A percentile compares a stretch with the other conserved stretches of the same genome.
Conservation (phyloP, 92 coral and sea anemone genomes). For the Porites rus region DNA sequence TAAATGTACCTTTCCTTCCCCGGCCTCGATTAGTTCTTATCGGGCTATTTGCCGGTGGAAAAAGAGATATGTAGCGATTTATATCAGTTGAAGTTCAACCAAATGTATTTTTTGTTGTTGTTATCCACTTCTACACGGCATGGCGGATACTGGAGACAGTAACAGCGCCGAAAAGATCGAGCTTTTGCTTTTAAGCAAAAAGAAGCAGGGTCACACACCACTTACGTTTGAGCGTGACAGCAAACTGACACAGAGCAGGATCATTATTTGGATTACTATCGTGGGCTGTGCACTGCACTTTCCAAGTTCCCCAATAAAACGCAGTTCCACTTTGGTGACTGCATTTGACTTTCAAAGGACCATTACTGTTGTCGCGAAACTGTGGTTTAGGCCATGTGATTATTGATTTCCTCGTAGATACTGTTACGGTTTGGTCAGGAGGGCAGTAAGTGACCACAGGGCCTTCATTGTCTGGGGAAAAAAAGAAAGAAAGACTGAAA, state of each 20-base stretch:
- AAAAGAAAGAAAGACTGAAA: neutral
- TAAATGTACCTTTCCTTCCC: too few relatives aligned
- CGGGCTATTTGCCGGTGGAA: too few relatives aligned
- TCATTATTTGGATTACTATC: conserved; percentile 41
- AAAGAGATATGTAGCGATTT: too few relatives aligned
- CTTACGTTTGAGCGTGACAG: conserved; percentile 29
- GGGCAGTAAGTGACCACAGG: conserved; percentile 42
- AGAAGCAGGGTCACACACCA: neutral
- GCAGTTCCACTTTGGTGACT: conserved; percentile 31
- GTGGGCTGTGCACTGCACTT: conserved; percentile 27
- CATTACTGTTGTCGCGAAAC: conserved; percentile 38
- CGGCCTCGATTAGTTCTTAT: too few relatives aligned
- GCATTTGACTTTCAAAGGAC: conserved; percentile 5
- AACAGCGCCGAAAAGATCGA: too few relatives aligned
- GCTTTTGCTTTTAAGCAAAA: too few relatives aligned
- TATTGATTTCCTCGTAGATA: neutral
- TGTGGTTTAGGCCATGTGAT: conserved; percentile 30
- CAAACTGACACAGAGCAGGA: conserved; percentile 38
- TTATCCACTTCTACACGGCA: too few relatives aligned
- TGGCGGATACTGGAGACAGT: too few relatives aligned
- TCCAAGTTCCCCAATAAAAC: conserved; percentile 58
- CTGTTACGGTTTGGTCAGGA: conserved; percentile 2
- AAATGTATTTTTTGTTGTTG: too few relatives aligned
- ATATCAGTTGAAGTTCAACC: too few relatives aligned
- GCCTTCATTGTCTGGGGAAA: conserved; percentile 21